Conservation (phyloP, 2,888 invertebrate genomes). For the Cenopis cana region DNA sequence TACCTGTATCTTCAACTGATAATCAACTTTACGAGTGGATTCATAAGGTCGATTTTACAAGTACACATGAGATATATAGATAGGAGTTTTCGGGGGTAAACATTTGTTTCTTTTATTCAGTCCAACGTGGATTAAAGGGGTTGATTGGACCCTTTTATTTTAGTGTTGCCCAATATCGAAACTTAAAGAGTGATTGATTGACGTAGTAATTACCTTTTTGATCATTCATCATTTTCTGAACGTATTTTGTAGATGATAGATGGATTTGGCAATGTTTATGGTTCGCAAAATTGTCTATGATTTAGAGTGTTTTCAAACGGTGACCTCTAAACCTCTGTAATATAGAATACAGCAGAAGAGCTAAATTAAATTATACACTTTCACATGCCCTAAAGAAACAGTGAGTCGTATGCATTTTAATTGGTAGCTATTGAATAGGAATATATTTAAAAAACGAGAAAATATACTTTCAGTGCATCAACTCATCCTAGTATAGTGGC, state of each 20-base stretch:
- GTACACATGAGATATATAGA: neutral
- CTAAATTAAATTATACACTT: too few species aligned
- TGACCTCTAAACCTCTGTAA: too few species aligned
- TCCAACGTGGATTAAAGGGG: slow-evolving; percentile 17
- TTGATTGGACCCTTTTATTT: slow-evolving; percentile 29
- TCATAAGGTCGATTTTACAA: neutral
- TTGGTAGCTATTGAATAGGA: too few species aligned
- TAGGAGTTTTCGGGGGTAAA: neutral
- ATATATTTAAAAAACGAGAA: too few species aligned
- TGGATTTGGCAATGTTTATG: neutral
- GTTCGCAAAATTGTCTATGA: neutral
- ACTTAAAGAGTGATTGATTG: slow-evolving; percentile 29
- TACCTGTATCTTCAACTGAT: neutral
- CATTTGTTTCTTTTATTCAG: slow-evolving; percentile 5
- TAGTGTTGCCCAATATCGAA: slow-evolving; percentile 22
- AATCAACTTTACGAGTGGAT: neutral
- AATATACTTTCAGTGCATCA: too few species aligned
- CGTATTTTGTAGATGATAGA: slow-evolving; percentile 13
- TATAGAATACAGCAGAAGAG: too few species aligned
- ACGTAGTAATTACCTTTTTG: slow-evolving; percentile 20
- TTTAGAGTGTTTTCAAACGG: neutral
- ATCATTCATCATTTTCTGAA: slow-evolving; percentile 18
- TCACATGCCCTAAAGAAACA: too few species aligned
- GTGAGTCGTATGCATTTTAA: too few species aligned
- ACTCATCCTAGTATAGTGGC: too few species aligned